Percentiles rank a stretch among this genome's conserved stretches.
Conservation (phyloP, 2,113 vertebrate species). For the Phaetusa simplex region DNA sequence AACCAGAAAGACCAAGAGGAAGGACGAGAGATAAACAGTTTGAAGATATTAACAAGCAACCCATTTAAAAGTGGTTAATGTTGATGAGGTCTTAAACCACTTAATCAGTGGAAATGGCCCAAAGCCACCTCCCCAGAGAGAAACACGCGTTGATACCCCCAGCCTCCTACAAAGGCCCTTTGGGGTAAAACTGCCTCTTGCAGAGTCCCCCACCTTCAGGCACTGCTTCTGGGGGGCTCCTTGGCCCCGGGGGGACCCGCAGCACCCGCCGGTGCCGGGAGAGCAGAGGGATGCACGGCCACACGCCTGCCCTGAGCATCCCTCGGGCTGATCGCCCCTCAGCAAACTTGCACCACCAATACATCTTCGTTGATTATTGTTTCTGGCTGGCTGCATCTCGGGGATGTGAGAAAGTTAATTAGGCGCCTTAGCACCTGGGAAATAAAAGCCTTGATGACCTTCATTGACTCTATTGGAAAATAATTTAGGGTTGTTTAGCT, state of each 20-base stretch:
- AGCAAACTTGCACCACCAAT: background rate
- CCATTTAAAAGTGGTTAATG: background rate
- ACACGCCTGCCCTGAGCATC: accelerated
- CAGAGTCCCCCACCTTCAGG: background rate
- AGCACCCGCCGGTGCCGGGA: background rate
- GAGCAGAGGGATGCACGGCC: accelerated
- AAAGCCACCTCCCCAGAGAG: background rate
- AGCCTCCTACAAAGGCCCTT: background rate
- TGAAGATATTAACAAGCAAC: background rate
- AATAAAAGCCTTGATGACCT: constrained; percentile 42
- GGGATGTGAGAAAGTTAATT: constrained; percentile 43
- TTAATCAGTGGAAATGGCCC: background rate
- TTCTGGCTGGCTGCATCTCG: background rate
- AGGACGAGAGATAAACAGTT: background rate
- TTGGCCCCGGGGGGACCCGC: accelerated
- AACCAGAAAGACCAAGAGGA: background rate
- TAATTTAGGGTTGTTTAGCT: constrained; percentile 3
- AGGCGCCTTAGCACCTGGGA: constrained; percentile 27
- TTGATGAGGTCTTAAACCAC: background rate
- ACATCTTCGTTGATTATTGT: background rate
- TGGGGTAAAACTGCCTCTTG: background rate
- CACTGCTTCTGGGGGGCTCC: background rate
- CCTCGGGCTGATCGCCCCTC: background rate
- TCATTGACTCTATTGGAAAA: constrained; percentile 51
- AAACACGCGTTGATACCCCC: background rate